Base-by-base conservation (phyloP, 2,888 invertebrate genomes). In the Volucella bombylans region DNA sequence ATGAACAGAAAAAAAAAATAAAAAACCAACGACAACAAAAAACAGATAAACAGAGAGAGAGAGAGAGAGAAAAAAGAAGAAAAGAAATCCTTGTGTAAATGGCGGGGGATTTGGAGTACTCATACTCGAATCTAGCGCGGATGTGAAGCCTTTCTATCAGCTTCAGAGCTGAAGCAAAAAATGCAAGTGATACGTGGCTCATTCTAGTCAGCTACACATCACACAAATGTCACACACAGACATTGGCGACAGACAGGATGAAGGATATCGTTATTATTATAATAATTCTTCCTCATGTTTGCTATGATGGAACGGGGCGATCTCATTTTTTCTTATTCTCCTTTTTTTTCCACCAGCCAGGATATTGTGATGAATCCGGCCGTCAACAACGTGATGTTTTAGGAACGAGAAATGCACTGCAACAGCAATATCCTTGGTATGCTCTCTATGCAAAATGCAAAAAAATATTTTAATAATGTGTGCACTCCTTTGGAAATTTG, bases 261-360 rank as follows among this genome's bases (percentile, higher is more conserved):
- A 85, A 83, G 80, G 80, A 85, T 85, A 85, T 85, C 85, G 85
- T 81, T 85, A 85, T 85, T 85, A 81, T 85, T 77, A 85, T 81
- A 85, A 85, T 85, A 85, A 85, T 80, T 81, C 85, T 85, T 81
- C 85, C 76, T 80, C 85, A 85, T 85, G 85, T 85, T 85, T 85
- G 79, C 76, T 68, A 15, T 71, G 83, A 76, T 69, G 83, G 38
- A 52, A 61, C 52, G 68, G 72, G 71, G 61, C 55, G 62, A 23
- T 62, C 39, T 43, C 57, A n/a, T 39, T n/a, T 15, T 39, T 55
- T 59, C 15, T 10, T 65, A 23, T 57, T 38, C 52, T 45, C 10
- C 54, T 54, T 4, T 31, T 50, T 18, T 55, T 15, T 55, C 15
- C 31, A 65, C 38, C 55, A 45, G 52, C 43, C 83, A 85, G 76